Base-by-base conservation (phyloP, 2,797 vertebrate species). In the Sebastes variabilis region DNA sequence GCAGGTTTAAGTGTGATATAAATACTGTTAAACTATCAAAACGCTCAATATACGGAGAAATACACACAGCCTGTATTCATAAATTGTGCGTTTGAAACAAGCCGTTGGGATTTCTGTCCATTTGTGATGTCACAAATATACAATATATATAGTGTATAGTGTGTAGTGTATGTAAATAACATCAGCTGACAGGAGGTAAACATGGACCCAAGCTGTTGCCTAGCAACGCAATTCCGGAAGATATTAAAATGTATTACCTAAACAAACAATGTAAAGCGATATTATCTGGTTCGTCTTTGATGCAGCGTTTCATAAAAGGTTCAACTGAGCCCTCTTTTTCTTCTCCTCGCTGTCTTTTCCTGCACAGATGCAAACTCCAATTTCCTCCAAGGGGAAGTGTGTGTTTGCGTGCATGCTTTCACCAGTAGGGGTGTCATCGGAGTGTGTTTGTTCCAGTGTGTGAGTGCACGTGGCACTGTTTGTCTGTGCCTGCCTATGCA, bases 241-340 rank as follows among this genome's bases (percentile, higher is more conserved):
- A 81, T 67, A 78, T 84, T 75, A 65, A 42, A 79, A 36, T 78
- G 36, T 80, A 78, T 83, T 75, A 82, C 49, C 9, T 66, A 78
- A 89, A 88, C 77, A 88, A 86, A 83, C n/a, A 77, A 25, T 66
- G 29, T 42, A 55, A 76, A 79, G 66, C 10, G 11, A n/a, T 77
- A 62, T 77, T 80, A 78, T 84, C 34, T 75, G 36, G 14, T 74
- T 86, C 67, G 56, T 66, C 82, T 90, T 83, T 87, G 74, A 77
- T 84, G 75, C 60, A 32, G 18, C 20, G 59, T 82, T 81, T 86
- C 66, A 86, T 68, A 54, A 77, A 77, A 69, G 72, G 29, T 81
- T 85, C 61, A 78, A 34, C 46, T 72, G 34, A 81, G 69, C 58
- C 42, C 34, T 72, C 24, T 22, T 61, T 69, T 67, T 77, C 66